These are phyloP conservation scores for Limnothrissa miodon DNA, from an alignment of 2,113 vertebrate species.

Conservation along the genomic window DNA sequence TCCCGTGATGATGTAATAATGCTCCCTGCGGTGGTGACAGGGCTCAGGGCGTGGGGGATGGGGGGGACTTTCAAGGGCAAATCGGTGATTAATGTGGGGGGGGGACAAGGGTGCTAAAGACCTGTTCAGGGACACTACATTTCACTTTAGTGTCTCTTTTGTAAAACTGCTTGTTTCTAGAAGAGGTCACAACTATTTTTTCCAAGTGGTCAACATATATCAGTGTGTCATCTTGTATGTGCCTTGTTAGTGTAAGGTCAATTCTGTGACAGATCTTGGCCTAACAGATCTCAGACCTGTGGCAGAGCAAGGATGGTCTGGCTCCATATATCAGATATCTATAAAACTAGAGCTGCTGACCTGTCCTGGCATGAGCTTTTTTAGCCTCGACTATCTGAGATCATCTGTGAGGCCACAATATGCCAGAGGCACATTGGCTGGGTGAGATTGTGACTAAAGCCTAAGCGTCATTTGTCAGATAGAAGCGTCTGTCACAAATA, in stretches of 20 bases:
- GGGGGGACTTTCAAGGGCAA: slow-evolving; percentile 54
- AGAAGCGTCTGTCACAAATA: neutral
- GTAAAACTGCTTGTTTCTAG: neutral
- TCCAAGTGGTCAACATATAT: too few relatives aligned
- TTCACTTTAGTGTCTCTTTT: neutral
- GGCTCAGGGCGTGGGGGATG: slow-evolving; percentile 60
- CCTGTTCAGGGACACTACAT: neutral
- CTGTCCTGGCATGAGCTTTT: neutral
- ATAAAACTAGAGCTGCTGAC: neutral
- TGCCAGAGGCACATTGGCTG: neutral
- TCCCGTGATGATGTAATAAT: slow-evolving; percentile 68
- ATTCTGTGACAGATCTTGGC: too few relatives aligned
- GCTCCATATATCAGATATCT: neutral
- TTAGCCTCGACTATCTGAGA: neutral
- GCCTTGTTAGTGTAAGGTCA: neutral
- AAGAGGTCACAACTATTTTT: too few relatives aligned
- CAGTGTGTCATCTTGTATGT: neutral
- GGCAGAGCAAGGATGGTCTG: neutral
- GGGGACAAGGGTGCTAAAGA: neutral
- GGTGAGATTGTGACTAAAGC: neutral
- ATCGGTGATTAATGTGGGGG: slow-evolving; percentile 58
- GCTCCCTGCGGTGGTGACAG: slow-evolving; percentile 58
- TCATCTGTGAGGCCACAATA: neutral
- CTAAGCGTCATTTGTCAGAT: neutral
- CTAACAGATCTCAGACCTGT: too few relatives aligned